phyloP scores from a whole-genome alignment of 2,797 vertebrate genomes.

The Peromyscus melanophrys region DNA sequence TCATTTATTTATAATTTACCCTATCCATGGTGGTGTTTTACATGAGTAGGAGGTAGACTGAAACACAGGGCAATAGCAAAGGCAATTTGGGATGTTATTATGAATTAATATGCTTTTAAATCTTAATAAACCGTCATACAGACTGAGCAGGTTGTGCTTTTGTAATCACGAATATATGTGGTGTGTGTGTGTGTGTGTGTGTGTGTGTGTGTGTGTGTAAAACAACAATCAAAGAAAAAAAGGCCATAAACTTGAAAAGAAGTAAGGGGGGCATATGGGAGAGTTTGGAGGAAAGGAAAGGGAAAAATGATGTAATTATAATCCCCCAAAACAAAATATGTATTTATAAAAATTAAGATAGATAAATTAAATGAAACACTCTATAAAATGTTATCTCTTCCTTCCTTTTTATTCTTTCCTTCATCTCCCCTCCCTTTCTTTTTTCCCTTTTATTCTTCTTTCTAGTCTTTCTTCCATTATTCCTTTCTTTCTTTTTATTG shows the following conservation, averaged over 20 bases:
- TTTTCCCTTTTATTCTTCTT: background rate
- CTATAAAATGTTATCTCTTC: background rate
- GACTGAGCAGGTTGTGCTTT: background rate
- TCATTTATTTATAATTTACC: background rate
- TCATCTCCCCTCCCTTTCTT: background rate
- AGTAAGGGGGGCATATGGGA: background rate
- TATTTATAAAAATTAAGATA: background rate
- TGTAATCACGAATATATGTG: background rate
- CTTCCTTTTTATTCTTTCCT: background rate
- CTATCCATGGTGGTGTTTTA: background rate
- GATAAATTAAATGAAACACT: background rate
- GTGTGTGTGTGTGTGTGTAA: background rate
- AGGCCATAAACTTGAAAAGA: background rate
- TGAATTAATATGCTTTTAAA: background rate
- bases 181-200: background rate
- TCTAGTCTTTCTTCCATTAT: fast-evolving
- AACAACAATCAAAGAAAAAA: background rate
- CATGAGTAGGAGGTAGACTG: no score
- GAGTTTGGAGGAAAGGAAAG: background rate
- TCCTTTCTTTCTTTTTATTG: background rate
- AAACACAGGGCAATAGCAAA: background rate
- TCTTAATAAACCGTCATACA: background rate
- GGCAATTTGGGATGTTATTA: background rate
- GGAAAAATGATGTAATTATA: background rate
- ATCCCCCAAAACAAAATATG: background rate